Evolutionary conservation across 2,797 vertebrate genomes (phyloP).

Genomic region (Sphenodon punctatus): DNA sequence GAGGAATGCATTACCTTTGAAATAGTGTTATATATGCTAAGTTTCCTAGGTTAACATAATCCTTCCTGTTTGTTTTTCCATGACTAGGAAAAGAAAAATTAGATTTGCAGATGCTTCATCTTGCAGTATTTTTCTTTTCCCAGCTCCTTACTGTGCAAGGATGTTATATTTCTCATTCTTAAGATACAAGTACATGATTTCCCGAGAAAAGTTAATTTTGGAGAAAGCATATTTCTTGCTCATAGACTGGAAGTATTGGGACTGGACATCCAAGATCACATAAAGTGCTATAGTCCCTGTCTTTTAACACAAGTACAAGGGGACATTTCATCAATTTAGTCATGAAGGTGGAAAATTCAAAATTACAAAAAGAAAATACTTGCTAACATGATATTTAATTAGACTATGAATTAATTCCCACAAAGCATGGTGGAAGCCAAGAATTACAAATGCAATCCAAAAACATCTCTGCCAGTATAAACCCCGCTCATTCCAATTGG

Average conservation of each 20-base stretch:
- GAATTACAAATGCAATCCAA: too few species aligned
- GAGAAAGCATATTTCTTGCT: neutral
- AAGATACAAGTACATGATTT: neutral
- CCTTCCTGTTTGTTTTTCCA: neutral
- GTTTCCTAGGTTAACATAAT: conserved; percentile 1
- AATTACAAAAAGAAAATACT: too few species aligned
- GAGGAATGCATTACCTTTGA: neutral
- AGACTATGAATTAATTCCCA: too few species aligned
- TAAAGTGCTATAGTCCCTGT: too few species aligned
- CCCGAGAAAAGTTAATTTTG: neutral
- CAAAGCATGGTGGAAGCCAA: too few species aligned
- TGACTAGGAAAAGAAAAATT: neutral
- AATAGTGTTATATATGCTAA: neutral
- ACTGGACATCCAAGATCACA: neutral
- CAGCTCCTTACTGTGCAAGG: neutral
- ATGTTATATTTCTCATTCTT: neutral
- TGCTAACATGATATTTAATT: too few species aligned
- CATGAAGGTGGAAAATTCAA: too few species aligned
- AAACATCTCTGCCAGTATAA: too few species aligned
- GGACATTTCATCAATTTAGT: too few species aligned
- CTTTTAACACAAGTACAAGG: too few species aligned
- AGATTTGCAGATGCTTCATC: neutral
- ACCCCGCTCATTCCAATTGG: too few species aligned
- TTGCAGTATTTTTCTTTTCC: neutral
- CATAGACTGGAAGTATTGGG: neutral